phyloP scores from a whole-genome alignment of 2,888 invertebrate genomes.

The Proisotoma minuta region DNA sequence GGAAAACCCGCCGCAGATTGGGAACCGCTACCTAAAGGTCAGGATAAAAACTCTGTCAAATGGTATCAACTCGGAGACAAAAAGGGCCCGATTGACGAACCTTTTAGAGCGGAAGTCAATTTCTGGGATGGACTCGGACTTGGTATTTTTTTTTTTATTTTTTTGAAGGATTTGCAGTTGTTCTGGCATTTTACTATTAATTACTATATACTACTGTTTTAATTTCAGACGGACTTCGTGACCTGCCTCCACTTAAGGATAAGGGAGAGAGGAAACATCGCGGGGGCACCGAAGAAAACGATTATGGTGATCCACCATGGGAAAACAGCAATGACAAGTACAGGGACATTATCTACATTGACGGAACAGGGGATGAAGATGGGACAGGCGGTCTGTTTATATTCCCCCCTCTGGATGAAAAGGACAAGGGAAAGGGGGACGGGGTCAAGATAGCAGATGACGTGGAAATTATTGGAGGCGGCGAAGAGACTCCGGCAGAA shows the following conservation, averaged over 20 bases:
- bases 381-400: slow-evolving; percentile 5
- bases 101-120: slow-evolving; percentile 18
- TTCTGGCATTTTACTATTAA: too few relatives aligned
- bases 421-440: too few relatives aligned
- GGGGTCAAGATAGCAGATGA: too few relatives aligned
- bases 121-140: slow-evolving; percentile 35
- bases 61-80: slow-evolving; percentile 18
- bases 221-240: slow-evolving; percentile 11
- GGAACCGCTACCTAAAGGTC: slow-evolving; percentile 22
- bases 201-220: too few relatives aligned
- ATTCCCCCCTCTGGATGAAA: neutral
- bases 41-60: neutral
- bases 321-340: neutral
- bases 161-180: too few relatives aligned
- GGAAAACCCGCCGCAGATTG: slow-evolving; percentile 15
- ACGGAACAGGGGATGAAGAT: slow-evolving; percentile 5
- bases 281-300: neutral
- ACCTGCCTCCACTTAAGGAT: slow-evolving; percentile 14
- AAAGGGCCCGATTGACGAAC: slow-evolving; percentile 15
- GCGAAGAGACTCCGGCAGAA: too few relatives aligned
- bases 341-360: slow-evolving; percentile 1
- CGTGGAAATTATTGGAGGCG: too few relatives aligned
- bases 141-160: too few relatives aligned
- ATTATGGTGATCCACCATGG: neutral
- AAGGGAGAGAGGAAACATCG: neutral